Evolutionary conservation across 37 sponge, comb jelly and placozoan species (phyloP).

Genomic region (Ephydatia muelleri): DNA sequence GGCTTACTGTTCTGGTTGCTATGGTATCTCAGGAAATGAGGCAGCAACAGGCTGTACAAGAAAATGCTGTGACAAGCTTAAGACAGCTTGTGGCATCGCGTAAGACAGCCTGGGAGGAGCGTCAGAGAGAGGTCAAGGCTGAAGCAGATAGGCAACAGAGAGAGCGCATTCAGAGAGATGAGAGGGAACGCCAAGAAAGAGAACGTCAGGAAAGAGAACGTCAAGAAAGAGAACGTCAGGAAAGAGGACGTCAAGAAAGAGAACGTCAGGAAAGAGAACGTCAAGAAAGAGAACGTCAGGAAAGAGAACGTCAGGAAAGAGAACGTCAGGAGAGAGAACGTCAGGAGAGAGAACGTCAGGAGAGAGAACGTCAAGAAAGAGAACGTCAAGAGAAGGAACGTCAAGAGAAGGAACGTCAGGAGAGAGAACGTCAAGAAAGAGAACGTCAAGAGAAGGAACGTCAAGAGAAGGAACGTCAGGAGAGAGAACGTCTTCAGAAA

Average conservation of each 20-base stretch:
- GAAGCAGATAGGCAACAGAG: constrained; percentile 23
- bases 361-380: constrained; percentile 34
- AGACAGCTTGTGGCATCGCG: constrained; percentile 3
- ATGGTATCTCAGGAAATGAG: constrained; percentile 23
- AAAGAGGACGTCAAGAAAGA: constrained; percentile 30
- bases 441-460: no score
- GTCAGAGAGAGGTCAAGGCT: constrained; percentile 1
- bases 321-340: constrained; percentile 66
- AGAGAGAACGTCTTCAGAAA: constrained; percentile 7
- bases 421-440: constrained; percentile 27
- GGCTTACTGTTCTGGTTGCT: constrained; percentile 3
- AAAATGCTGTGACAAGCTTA: neutral
- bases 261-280: constrained; percentile 27
- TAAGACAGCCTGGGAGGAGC: constrained; percentile 20
- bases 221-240: constrained; percentile 2
- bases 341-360: constrained; percentile 3
- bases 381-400: constrained; percentile 33
- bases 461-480: constrained; percentile 27
- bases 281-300: constrained; percentile 10
- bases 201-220: constrained; percentile 54
- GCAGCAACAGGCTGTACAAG: neutral
- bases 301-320: neutral
- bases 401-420: constrained; percentile 11
- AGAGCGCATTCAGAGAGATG: neutral
- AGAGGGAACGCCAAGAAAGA: constrained; percentile 9